Evolutionary conservation across 2,888 invertebrate species (phyloP), one percentile per base, ranked within the genome.

Genomic region (Rhimphoctona megacephalus): DNA sequence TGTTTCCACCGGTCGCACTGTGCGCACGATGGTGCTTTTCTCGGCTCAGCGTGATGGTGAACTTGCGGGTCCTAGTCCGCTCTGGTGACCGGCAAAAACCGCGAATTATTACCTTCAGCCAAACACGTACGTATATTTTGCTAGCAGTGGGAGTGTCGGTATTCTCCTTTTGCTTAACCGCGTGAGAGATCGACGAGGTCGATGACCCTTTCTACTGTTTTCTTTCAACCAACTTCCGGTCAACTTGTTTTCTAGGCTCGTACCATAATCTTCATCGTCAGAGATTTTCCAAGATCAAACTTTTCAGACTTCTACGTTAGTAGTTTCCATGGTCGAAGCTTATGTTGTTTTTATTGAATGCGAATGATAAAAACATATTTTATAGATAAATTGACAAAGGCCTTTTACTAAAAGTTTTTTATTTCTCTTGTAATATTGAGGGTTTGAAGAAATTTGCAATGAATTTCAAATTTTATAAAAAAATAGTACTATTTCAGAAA

Each of bases 1-100:
- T 88, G 89, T 86, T 90, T 87, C 88, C 88, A 88, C 88, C 85
- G 85, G 49, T 83, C 83, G 81, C 81, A 87, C 86, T 73, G 84
- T 67, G 81, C 78, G 85, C 46, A 83, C 89, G 89, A 90, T 88
- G 85, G 83, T 54, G 67, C 52, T 81, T 73, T 81, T 81, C 81
- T 73, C 80, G 61, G 64, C 61, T 49, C 73, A 19, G 74, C 57
- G 39, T 57, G 67, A 69, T 61, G 77, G 70, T 52, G 79, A 83
- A 83, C 80, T 86, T 81, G 83, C 78, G 72, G 80, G 46, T 70
- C 76, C 76, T 76, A 43, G 82, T 67, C 79, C 70, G 69, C 83
- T 86, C 84, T 73, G 81, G 83, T 84, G 84, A 86, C 84, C 86
- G 69, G 86, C 86, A 88, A 87, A 86, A 86, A 84, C 86, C 77